Evolutionary conservation across 2,113 vertebrate species (phyloP).

Genomic region (Megalops atlanticus): DNA sequence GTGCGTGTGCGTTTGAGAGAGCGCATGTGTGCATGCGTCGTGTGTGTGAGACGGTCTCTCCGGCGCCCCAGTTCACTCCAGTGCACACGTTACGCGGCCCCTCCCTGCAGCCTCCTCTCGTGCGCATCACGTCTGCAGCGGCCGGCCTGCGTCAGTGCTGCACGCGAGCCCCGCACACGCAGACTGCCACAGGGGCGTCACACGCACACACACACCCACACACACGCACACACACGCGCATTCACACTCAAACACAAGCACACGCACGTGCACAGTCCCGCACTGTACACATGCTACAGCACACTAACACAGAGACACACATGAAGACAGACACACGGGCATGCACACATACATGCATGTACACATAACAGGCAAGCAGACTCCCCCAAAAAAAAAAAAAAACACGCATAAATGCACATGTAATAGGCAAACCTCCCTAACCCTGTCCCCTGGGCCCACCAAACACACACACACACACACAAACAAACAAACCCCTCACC

Average conservation of each 20-base stretch:
- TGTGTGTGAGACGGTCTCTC: slow-evolving; percentile 5
- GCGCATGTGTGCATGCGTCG: neutral
- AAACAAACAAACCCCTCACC: no score
- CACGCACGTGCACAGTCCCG: neutral
- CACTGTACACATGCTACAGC: no score
- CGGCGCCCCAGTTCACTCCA: slow-evolving; percentile 67
- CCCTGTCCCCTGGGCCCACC: no score
- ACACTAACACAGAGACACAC: neutral
- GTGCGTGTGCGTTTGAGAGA: neutral
- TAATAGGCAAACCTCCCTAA: no score
- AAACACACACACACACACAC: slow-evolving; percentile 15
- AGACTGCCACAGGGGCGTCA: no score
- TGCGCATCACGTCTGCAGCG: no score
- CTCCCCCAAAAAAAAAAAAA: no score
- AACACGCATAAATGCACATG: no score
- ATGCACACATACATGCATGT: no score
- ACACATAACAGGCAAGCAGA: no score
- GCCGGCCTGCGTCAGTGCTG: no score
- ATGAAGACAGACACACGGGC: slow-evolving; percentile 13
- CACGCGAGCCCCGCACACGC: no score
- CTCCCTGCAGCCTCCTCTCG: slow-evolving; percentile 9
- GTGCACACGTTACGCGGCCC: slow-evolving; percentile 53
- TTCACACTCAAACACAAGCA: neutral
- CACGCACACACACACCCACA: slow-evolving; percentile 1
- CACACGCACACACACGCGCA: slow-evolving; percentile 20